Conservation (phyloP, 2,113 vertebrate genomes). For the Hymenochirus boettgeri region DNA sequence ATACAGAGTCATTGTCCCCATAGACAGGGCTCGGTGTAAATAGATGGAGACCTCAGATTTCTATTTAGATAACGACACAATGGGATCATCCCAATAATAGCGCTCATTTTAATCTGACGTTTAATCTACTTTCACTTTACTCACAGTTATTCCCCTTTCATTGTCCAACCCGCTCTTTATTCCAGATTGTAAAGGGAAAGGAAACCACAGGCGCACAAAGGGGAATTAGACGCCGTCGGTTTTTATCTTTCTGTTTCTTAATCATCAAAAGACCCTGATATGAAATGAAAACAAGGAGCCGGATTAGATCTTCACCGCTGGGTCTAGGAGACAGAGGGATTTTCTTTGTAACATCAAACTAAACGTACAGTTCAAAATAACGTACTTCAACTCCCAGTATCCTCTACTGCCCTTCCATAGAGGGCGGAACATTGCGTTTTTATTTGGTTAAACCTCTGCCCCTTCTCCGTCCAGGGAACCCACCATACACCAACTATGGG, state of each 20-base stretch:
- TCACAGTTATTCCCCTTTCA: slow-evolving; percentile 11
- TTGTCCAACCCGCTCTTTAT: background rate
- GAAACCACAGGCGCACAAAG: background rate
- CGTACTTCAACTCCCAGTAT: too few relatives aligned
- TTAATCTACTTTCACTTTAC: slow-evolving; percentile 36
- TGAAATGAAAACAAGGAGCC: background rate
- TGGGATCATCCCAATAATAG: slow-evolving; percentile 30
- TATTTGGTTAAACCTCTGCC: too few relatives aligned
- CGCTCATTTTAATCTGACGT: slow-evolving; percentile 37
- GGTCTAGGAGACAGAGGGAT: background rate
- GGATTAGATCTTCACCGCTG: background rate
- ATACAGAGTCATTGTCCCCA: background rate
- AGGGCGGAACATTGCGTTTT: too few relatives aligned
- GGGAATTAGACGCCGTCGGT: slow-evolving; percentile 1
- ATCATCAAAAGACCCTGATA: slow-evolving; percentile 10
- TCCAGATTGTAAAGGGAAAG: background rate
- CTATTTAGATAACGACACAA: slow-evolving; percentile 39
- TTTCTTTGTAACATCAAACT: too few relatives aligned
- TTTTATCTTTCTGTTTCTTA: slow-evolving; percentile 8
- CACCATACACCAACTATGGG: too few relatives aligned
- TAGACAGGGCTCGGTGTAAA: slow-evolving; percentile 4
- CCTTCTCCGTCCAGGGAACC: too few relatives aligned
- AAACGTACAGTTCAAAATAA: too few relatives aligned
- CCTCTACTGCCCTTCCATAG: too few relatives aligned
- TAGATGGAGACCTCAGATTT: slow-evolving; percentile 22